Conservation (phyloP, 2,113 vertebrate genomes). For the Ascaphus truei region DNA sequence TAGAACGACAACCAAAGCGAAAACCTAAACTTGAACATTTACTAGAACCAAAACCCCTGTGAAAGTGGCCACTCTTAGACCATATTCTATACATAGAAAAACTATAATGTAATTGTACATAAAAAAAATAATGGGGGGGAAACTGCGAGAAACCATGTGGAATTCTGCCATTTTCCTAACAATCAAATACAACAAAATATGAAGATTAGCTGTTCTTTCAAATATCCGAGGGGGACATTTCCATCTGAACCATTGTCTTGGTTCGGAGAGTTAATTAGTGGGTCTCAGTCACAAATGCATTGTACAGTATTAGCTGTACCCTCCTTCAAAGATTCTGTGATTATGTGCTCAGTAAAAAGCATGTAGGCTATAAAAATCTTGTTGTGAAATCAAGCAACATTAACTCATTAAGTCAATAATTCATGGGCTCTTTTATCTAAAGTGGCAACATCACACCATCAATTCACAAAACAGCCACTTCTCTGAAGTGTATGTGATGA, state of each 20-base stretch:
- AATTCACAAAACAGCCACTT: constrained; percentile 78
- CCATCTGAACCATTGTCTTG: not conserved
- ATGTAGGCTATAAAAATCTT: constrained; percentile 59
- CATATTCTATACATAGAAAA: no score
- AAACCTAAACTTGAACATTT: no score
- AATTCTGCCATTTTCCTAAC: no score
- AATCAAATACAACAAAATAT: no score
- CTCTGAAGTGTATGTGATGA: constrained; percentile 74
- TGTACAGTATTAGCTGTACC: constrained; percentile 35
- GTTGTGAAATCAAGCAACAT: constrained; percentile 77
- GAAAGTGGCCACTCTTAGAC: no score
- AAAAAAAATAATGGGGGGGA: no score
- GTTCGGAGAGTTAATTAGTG: not conserved
- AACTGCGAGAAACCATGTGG: no score
- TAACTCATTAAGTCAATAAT: constrained; percentile 87
- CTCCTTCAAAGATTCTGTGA: constrained; percentile 45
- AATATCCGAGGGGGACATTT: no score
- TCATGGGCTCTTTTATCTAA: constrained; percentile 84
- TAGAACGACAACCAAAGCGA: no score
- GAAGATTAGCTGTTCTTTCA: no score
- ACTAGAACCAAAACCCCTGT: no score
- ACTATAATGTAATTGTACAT: no score
- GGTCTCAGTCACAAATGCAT: constrained; percentile 30
- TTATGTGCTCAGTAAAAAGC: constrained; percentile 62
- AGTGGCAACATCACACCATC: constrained; percentile 83